Conservation (phyloP, 1,140 invertebrate genomes). For the Frieseomelitta varia region DNA sequence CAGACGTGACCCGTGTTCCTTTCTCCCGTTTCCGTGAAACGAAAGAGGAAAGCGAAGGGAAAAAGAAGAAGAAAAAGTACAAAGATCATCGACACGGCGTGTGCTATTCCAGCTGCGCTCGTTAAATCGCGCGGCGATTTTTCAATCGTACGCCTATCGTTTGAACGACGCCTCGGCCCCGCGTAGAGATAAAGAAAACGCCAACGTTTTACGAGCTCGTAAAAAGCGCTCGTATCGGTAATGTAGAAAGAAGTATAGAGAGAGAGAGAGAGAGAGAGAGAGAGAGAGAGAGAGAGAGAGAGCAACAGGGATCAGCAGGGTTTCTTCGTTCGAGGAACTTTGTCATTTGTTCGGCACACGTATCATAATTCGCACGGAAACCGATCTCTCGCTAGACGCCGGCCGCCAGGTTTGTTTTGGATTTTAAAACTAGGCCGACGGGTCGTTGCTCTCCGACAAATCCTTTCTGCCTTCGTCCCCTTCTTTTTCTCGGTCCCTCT, state of each 20-base stretch:
- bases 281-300: not conserved
- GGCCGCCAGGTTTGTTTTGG: conserved; percentile 74
- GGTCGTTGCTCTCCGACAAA: conserved; percentile 66
- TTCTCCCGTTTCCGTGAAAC: not conserved
- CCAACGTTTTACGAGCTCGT: conserved; percentile 70
- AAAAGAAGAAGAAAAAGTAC: not conserved
- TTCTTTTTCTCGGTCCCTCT: conserved; percentile 28
- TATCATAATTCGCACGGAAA: not conserved
- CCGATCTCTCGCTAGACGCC: conserved; percentile 22
- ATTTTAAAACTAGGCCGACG: conserved; percentile 78
- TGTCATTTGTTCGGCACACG: not conserved
- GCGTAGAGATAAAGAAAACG: conserved; percentile 72
- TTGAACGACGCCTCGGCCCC: conserved; percentile 49
- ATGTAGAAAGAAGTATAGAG: not conserved
- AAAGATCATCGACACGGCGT: conserved; percentile 25
- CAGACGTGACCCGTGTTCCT: conserved; percentile 9
- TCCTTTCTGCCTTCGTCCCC: conserved; percentile 5
- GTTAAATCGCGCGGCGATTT: conserved; percentile 61
- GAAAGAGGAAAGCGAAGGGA: no score
- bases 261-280: not conserved
- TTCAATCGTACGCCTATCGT: conserved; percentile 59
- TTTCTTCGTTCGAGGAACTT: not conserved
- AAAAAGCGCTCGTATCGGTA: conserved; percentile 52
- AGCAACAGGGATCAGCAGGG: not conserved
- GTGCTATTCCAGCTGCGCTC: conserved; percentile 45